Conservation (phyloP, 2,797 vertebrate genomes). For the Pogoniulus pusillus region DNA sequence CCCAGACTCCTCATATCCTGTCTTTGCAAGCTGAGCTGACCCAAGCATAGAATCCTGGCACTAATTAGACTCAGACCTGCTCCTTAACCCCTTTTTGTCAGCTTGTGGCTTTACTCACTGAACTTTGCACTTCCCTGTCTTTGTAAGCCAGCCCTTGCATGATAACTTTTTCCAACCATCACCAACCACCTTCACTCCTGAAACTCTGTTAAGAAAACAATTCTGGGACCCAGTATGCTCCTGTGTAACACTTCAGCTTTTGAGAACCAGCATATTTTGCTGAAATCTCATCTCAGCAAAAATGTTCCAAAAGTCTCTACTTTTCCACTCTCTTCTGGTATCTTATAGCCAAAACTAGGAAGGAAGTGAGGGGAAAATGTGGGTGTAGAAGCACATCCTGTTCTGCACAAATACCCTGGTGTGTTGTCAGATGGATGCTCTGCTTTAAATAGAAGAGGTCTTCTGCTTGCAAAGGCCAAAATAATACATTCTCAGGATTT, state of each 20-base stretch:
- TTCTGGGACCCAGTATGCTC: background rate
- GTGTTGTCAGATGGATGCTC: constrained; percentile 62
- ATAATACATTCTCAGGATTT: constrained; percentile 10
- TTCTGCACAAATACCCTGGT: constrained; percentile 63
- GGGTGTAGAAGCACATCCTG: constrained; percentile 68
- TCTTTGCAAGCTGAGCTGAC: background rate
- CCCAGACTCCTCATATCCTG: background rate
- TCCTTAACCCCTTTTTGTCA: background rate
- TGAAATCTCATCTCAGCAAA: constrained; percentile 12
- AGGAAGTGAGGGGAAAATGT: constrained; percentile 59
- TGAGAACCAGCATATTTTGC: background rate
- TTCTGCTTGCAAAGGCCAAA: constrained; percentile 41
- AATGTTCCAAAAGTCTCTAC: background rate
- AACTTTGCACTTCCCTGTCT: background rate
- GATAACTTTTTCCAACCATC: background rate
- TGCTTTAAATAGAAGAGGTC: constrained; percentile 68
- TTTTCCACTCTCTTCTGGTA: background rate
- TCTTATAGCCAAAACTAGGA: constrained; percentile 56
- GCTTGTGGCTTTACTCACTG: background rate
- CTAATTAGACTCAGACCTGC: background rate
- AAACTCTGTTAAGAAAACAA: background rate
- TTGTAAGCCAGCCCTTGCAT: background rate
- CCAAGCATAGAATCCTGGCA: background rate
- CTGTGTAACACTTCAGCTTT: background rate
- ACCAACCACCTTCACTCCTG: background rate